Base-by-base conservation (phyloP, 2,797 vertebrate genomes). In the Synaphobranchus kaupii region DNA sequence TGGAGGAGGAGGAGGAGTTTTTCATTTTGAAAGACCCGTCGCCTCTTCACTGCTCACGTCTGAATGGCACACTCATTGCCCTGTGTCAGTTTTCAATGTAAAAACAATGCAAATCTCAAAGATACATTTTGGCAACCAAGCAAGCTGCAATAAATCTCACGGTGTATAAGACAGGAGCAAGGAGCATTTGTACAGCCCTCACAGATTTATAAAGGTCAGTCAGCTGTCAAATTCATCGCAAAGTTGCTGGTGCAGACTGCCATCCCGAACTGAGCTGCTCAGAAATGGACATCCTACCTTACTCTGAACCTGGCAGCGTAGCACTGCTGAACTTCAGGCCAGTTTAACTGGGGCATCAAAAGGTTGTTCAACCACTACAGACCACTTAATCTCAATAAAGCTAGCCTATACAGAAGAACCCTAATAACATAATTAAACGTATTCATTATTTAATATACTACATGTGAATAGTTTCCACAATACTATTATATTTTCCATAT, bases 361-460 rank as follows among this genome's bases (percentile, higher is more conserved):
- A 22, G 73, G 20, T 22, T 47, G 39, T 47, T 47, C 34, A 80
- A 48, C 39, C 39, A 80, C 76, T 48, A 48, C 76, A 80, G 44
- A n/a, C 44, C 22, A 48, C 39, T n/a, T 9, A 22, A 48, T 48
- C 44, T n/a, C 44, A 10, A 7, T 48, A 3, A 47, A 80, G 20
- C 76, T 1, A 48, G 76, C 76, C 76, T 5, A 80, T 80, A 80
- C 44, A 80, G 76, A 80, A 48, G 44, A 80, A 80, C 76, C 76
- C 20, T 48, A 48, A 48, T 31, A 22, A 22, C 47, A n/a, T 78
- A 78, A 22, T 20, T 47, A 17, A 44, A 47, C 25, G 22, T 25
- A 80, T 80, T 9, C n/a, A 86, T 81, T 17, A 83, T 31, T 47
- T 86, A 63, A 82, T 68, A 82, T 52, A 80, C 78, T 47, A 4